These are phyloP conservation scores for Aselliscus stoliczkanus DNA, from an alignment of 2,797 vertebrate genomes.

Conservation along the genomic window DNA sequence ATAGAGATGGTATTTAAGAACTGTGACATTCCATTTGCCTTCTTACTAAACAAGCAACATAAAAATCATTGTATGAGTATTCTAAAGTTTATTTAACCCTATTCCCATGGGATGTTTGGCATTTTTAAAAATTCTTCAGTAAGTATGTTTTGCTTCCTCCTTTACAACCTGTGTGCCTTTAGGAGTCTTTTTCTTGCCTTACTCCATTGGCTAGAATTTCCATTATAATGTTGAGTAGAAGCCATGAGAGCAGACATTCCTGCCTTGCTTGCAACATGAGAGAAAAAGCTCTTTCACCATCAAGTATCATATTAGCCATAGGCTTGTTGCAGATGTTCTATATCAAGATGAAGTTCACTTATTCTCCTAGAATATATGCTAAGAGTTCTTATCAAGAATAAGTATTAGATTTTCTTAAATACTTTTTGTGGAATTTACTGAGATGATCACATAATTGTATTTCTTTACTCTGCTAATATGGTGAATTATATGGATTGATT, in stretches of 20 bases:
- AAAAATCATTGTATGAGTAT: neutral
- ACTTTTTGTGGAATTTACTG: neutral
- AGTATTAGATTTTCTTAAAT: neutral
- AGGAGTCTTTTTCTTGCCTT: neutral
- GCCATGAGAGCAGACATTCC: neutral
- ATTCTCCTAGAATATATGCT: neutral
- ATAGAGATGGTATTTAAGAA: neutral
- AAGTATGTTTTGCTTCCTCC: neutral
- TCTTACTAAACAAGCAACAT: neutral
- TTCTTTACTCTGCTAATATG: neutral
- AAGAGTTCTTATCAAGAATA: neutral
- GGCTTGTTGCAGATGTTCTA: neutral
- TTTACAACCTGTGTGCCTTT: neutral
- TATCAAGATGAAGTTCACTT: neutral
- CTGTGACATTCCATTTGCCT: neutral
- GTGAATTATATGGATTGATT: neutral
- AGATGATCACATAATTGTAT: neutral
- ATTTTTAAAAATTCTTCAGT: neutral
- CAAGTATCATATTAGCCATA: neutral
- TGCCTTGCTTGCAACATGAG: neutral
- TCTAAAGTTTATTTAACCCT: neutral
- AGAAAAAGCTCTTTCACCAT: neutral
- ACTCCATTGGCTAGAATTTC: neutral
- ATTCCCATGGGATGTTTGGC: neutral
- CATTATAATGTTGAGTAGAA: neutral